A percentile compares a stretch with the other conserved stretches of the same genome.
Evolutionary conservation across 2,888 invertebrate species (phyloP).

Genomic region (Cabera pusaria): DNA sequence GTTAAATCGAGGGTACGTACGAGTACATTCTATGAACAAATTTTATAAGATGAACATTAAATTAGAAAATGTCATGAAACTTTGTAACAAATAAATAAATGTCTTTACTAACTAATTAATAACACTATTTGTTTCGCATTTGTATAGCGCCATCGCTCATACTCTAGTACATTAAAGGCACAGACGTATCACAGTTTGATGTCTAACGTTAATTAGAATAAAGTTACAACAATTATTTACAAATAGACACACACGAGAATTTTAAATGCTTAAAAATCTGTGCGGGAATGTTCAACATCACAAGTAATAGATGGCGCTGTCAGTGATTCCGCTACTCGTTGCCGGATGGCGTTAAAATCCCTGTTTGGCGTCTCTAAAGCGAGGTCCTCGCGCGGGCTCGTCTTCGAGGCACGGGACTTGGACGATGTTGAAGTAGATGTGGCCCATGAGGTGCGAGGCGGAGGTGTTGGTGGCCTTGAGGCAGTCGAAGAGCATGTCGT

Average conservation of each 20-base stretch:
- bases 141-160: constrained; percentile 68
- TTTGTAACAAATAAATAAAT: constrained; percentile 48
- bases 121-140: constrained; percentile 43
- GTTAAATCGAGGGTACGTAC: constrained; percentile 1
- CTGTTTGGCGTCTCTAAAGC: constrained; percentile 77
- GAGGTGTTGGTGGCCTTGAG: constrained; percentile 89
- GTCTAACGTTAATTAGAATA: constrained; percentile 55
- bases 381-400: constrained; percentile 55
- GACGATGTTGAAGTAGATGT: constrained; percentile 93
- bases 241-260: constrained; percentile 36
- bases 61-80: constrained; percentile 31
- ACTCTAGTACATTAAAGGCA: constrained; percentile 69
- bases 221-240: constrained; percentile 50
- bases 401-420: constrained; percentile 89
- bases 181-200: constrained; percentile 80
- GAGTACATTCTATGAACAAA: constrained; percentile 33
- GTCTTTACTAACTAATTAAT: constrained; percentile 44
- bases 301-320: constrained; percentile 65
- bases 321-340: constrained; percentile 43
- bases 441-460: constrained; percentile 90
- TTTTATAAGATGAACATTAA: constrained; percentile 31
- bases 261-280: constrained; percentile 48
- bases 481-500: constrained; percentile 91
- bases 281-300: constrained; percentile 48
- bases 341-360: constrained; percentile 71